These are phyloP conservation scores for Panopea generosa DNA, from an alignment of 2,888 invertebrate species.

Conservation along the genomic window DNA sequence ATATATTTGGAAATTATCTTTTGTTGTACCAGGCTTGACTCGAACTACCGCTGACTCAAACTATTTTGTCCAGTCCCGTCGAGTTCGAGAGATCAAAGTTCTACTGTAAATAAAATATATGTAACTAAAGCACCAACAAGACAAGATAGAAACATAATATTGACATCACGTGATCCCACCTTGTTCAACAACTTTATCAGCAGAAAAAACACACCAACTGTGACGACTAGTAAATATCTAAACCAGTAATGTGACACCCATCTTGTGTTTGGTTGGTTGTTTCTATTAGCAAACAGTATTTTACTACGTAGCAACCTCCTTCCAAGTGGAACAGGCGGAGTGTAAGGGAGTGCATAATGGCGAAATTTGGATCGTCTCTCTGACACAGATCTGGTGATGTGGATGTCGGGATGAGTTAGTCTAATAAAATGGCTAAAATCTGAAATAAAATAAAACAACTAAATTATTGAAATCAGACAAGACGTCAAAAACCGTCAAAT, in stretches of 20 bases:
- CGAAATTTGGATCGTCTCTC: conserved; percentile 38
- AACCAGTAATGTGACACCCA: conserved; percentile 53
- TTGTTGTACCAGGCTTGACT: too few relatives aligned
- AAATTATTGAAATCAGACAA: too few relatives aligned
- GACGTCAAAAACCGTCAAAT: too few relatives aligned
- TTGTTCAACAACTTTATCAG: conserved; percentile 34
- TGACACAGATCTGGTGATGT: conserved; percentile 16
- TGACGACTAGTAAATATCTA: conserved; percentile 44
- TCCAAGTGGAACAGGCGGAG: conserved; percentile 36
- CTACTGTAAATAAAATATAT: conserved; percentile 29
- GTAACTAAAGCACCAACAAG: conserved; percentile 39
- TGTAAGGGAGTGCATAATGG: conserved; percentile 34
- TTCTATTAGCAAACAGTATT: conserved; percentile 29
- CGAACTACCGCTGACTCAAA: too few relatives aligned
- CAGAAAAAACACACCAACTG: conserved; percentile 33
- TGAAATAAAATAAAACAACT: conserved; percentile 32
- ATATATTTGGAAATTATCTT: too few relatives aligned
- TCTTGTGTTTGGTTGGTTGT: conserved; percentile 24
- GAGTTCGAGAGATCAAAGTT: too few relatives aligned
- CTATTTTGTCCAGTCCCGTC: too few relatives aligned
- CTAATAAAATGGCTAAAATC: conserved; percentile 35
- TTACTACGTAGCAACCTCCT: conserved; percentile 29
- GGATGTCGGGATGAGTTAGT: conserved; percentile 34
- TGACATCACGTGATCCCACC: conserved; percentile 38
- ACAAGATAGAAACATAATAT: conserved; percentile 44